These are phyloP conservation scores for Dolichomitus sp. DNA, from an alignment of 2,888 invertebrate species.

Conservation along the genomic window DNA sequence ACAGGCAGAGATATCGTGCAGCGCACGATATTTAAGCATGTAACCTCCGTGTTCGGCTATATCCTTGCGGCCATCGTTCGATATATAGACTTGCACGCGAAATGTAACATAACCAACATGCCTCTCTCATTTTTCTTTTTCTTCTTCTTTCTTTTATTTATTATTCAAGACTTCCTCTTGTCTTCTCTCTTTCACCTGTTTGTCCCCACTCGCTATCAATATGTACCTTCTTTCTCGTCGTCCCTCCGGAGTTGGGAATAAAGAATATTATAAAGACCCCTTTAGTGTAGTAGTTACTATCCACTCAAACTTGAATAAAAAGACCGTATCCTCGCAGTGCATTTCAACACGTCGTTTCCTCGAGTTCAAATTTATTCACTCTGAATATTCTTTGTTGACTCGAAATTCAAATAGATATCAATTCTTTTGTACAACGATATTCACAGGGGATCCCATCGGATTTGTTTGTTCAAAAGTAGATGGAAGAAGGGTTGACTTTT, in stretches of 20 bases:
- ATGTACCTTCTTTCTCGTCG: neutral
- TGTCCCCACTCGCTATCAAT: neutral
- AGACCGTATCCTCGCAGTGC: neutral
- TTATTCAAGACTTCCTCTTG: slow-evolving; percentile 16
- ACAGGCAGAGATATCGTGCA: neutral
- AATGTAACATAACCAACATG: neutral
- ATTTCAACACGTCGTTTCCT: slow-evolving; percentile 1
- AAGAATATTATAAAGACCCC: neutral
- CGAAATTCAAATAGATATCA: neutral
- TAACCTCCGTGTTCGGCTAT: slow-evolving; percentile 1
- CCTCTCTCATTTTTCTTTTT: neutral
- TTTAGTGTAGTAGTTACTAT: neutral
- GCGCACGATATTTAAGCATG: slow-evolving; percentile 29
- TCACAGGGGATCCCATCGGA: too few relatives aligned
- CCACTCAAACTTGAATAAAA: neutral
- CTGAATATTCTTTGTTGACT: neutral
- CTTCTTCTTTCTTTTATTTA: slow-evolving; percentile 13
- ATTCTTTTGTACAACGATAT: neutral
- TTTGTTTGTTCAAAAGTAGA: too few relatives aligned
- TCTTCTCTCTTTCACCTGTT: slow-evolving; percentile 1
- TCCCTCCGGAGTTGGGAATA: neutral
- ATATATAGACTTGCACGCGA: slow-evolving; percentile 14
- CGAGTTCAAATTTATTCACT: neutral
- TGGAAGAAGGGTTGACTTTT: neutral
- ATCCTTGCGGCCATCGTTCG: slow-evolving; percentile 25